A percentile compares a stretch with the other conserved stretches of the same genome.
Evolutionary conservation across 2,797 vertebrate genomes (phyloP).

Genomic region (Eremophila alpestris): DNA sequence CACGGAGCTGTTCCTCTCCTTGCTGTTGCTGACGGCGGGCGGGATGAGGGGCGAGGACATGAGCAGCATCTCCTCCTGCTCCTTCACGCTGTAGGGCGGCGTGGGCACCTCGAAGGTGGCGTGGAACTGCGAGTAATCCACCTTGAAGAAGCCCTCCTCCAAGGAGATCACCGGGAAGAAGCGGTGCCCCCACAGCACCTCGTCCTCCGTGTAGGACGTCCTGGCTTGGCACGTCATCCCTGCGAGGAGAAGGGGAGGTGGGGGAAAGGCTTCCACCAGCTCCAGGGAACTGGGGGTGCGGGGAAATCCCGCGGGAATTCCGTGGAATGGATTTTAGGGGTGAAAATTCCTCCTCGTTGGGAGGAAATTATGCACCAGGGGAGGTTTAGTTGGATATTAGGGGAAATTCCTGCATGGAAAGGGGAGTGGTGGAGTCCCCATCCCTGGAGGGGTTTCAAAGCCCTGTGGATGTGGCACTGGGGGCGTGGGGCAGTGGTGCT

Average conservation of each 20-base stretch:
- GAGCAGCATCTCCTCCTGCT: slow-evolving; percentile 96
- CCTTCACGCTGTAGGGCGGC: slow-evolving; percentile 94
- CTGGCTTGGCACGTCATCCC: slow-evolving; percentile 99
- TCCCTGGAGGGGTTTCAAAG: too few species aligned
- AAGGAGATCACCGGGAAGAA: slow-evolving; percentile 98
- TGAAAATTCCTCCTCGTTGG: too few species aligned
- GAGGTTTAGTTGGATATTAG: not conserved
- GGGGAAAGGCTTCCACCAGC: not conserved
- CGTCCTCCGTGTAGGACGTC: slow-evolving; percentile 98
- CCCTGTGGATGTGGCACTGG: not conserved
- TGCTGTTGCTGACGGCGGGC: slow-evolving; percentile 93
- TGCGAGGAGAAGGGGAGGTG: slow-evolving; percentile 63
- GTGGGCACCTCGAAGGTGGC: slow-evolving; percentile 97
- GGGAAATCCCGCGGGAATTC: accelerated
- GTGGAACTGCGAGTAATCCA: slow-evolving; percentile 99
- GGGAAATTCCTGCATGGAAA: not conserved
- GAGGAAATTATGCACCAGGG: not conserved
- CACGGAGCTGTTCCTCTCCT: slow-evolving; percentile 92
- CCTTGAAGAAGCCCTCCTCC: slow-evolving; percentile 99
- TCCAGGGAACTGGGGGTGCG: not conserved
- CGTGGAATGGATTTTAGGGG: accelerated
- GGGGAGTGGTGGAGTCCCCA: too few species aligned
- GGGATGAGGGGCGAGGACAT: slow-evolving; percentile 96
- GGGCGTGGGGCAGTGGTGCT: accelerated
- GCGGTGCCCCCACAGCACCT: slow-evolving; percentile 98